These are phyloP conservation scores for Grammomys dolichurus DNA, from an alignment of 2,113 vertebrate genomes.

Conservation along the genomic window DNA sequence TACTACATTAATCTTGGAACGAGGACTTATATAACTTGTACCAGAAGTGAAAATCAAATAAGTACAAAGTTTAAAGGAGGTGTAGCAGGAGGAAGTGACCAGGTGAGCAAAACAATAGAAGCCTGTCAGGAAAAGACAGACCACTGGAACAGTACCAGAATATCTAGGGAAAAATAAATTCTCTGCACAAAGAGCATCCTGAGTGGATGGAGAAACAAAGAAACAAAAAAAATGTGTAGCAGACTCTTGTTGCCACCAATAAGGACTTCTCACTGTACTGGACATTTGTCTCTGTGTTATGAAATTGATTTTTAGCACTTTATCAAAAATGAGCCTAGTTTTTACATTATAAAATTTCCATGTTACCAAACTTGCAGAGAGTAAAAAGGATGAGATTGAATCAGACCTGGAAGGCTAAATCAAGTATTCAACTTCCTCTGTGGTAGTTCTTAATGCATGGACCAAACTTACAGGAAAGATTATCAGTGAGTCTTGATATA, in stretches of 20 bases:
- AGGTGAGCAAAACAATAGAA: neutral
- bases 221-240: neutral
- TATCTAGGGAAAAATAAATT: neutral
- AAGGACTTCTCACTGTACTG: neutral
- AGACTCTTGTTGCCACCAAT: neutral
- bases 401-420: neutral
- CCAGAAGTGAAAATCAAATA: conserved; percentile 62
- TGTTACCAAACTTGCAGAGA: neutral
- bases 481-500: neutral
- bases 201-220: neutral
- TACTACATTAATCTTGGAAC: conserved; percentile 16
- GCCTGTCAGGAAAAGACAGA: neutral
- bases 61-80: conserved; percentile 33
- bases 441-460: neutral
- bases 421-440: neutral
- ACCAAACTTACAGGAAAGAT: neutral
- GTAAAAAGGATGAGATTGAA: neutral
- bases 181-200: neutral
- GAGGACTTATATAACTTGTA: conserved; percentile 46
- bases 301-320: conserved; percentile 16
- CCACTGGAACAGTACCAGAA: neutral
- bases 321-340: neutral
- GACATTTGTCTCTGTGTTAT: neutral
- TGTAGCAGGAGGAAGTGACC: neutral
- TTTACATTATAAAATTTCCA: neutral